Conservation (phyloP, 2,797 vertebrate species). For the Phataginus tetradactyla region DNA sequence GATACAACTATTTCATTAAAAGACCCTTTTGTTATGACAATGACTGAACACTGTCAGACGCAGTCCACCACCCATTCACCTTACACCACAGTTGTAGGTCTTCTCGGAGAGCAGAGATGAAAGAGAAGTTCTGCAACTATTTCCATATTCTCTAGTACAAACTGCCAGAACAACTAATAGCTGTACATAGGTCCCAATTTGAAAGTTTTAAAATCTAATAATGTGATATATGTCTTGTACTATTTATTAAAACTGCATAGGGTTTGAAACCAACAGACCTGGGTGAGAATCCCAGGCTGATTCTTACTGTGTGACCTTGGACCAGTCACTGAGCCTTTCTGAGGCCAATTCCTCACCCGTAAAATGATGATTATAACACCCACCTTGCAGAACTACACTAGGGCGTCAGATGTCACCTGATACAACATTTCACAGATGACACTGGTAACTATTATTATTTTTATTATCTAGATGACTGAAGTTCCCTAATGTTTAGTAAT, state of each 20-base stretch:
- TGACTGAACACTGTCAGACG: constrained; percentile 5
- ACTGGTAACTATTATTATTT: not conserved
- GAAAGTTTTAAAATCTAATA: constrained; percentile 30
- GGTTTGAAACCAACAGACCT: not conserved
- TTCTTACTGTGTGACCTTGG: not conserved
- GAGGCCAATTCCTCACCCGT: not conserved
- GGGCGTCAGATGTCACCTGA: not conserved
- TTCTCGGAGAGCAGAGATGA: constrained; percentile 3
- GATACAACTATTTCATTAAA: not conserved
- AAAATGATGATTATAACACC: not conserved
- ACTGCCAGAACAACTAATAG: constrained; percentile 26
- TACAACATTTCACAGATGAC: not conserved
- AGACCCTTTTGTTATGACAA: not conserved
- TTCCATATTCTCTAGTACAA: constrained; percentile 22
- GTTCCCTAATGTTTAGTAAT: not conserved
- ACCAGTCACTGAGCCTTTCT: not conserved
- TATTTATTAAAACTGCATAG: not conserved
- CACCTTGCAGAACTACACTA: not conserved
- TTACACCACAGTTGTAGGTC: not conserved
- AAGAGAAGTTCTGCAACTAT: constrained; percentile 29
- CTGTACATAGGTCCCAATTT: not conserved
- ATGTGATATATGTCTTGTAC: not conserved
- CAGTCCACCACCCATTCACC: not conserved
- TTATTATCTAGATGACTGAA: constrained; percentile 9
- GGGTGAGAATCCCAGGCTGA: not conserved